Conservation (phyloP, 2,888 invertebrate species). For the Tigriopus californicus region DNA sequence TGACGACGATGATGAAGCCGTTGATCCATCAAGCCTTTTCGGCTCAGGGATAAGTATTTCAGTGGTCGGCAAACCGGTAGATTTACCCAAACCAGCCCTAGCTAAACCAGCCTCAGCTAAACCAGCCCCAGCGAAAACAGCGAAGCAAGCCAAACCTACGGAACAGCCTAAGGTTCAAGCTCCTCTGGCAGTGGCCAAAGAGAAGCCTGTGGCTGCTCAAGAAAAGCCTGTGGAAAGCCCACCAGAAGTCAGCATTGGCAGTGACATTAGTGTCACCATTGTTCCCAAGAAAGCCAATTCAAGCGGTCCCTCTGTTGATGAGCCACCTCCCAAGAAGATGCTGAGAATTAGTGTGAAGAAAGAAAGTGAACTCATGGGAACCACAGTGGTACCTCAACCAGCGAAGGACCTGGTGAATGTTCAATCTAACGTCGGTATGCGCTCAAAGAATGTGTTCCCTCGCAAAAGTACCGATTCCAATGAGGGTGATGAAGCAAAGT, state of each 20-base stretch:
- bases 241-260: constrained; percentile 8
- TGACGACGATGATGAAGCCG: constrained; percentile 17
- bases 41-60: constrained; percentile 7
- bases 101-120: background rate
- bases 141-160: background rate
- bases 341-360: constrained; percentile 7
- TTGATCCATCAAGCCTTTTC: constrained; percentile 13
- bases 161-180: too few species aligned
- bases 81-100: background rate
- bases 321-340: background rate
- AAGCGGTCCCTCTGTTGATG: background rate
- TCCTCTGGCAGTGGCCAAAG: background rate
- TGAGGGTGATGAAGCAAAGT: background rate
- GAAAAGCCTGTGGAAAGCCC: constrained; percentile 5
- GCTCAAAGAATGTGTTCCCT: background rate
- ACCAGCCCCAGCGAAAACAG: background rate
- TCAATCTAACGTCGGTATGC: too few species aligned
- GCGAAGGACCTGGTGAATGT: background rate
- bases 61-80: background rate
- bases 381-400: background rate
- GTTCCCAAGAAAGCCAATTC: constrained; percentile 15
- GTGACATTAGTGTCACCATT: constrained; percentile 17
- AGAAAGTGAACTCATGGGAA: constrained; percentile 2
- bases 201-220: constrained; percentile 16
- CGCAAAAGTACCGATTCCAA: background rate